Evolutionary conservation across 1,140 invertebrate species (phyloP), one percentile per base, ranked within the genome.

Genomic region (Achroia grisella): DNA sequence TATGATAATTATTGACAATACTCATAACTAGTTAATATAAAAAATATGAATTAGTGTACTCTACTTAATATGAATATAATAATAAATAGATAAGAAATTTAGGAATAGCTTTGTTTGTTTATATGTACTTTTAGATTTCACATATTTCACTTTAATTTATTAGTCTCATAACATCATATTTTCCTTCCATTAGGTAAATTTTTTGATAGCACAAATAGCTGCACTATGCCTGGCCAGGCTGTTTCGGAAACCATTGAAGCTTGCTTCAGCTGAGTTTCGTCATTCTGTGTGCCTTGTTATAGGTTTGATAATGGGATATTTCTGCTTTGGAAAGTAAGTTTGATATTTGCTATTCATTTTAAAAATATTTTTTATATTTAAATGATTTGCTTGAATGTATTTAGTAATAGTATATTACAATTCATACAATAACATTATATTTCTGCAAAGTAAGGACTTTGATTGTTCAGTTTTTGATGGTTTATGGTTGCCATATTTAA

Each of bases 261-360:
- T 91, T 49, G 90, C 91, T 41, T 89, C 90, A 39, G 86, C 91
- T 50, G 89, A 88, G 34, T 88, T 90, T 47, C 89, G 94, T 62
- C 93, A 95, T 86, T 87, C 87, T 41, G 92, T 93, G 67, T 93
- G 93, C 47, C 88, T 95, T 29, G 68, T 91, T 35, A 86, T 93
- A 71, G 95, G 95, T 39, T 85, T 96, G 59, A 72, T 89, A 45
- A 90, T 95, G 66, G 93, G 93, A 51, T 95, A 93, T 86, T 96
- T 96, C 83, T 95, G 94, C 83, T 96, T 95, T 87, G 95, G 95
- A 85, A 91, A 89, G 90, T 93, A 90, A 91, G 90, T 88, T 63
- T 41, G 52, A 42, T 43, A 42, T 50, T 56, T 23, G 6, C 17
- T 23, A 23, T 23, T 23, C 17, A 23, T 23, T 6, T 23, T n/a